Conservation (phyloP, 1,140 invertebrate genomes). For the Penaeus chinensis region DNA sequence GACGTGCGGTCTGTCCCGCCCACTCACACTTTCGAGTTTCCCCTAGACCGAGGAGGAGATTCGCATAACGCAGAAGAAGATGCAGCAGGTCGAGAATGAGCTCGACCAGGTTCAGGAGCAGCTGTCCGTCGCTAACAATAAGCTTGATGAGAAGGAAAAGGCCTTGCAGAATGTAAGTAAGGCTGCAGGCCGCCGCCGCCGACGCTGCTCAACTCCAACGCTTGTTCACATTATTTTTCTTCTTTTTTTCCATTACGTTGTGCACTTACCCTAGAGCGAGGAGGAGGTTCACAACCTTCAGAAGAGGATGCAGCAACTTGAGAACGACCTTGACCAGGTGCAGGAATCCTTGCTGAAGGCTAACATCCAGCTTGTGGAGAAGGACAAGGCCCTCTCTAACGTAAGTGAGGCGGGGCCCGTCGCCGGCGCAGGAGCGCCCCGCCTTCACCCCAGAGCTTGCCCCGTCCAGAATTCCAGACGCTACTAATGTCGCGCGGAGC, state of each 20-base stretch:
- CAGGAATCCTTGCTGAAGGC: constrained; percentile 95
- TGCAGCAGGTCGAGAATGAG: constrained; percentile 98
- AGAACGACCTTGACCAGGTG: constrained; percentile 97
- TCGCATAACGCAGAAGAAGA: constrained; percentile 94
- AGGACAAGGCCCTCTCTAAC: constrained; percentile 96
- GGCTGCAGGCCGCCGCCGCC: constrained; percentile 22
- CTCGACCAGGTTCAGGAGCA: constrained; percentile 97
- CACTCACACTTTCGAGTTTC: constrained; percentile 24
- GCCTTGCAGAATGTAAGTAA: constrained; percentile 93
- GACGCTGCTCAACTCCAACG: constrained; percentile 37
- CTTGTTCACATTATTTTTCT: constrained; percentile 57
- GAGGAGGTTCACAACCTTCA: constrained; percentile 78
- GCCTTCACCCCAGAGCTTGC: constrained; percentile 33
- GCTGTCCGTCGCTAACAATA: constrained; percentile 91
- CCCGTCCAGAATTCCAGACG: constrained; percentile 1
- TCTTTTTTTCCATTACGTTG: constrained; percentile 45
- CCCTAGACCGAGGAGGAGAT: constrained; percentile 64
- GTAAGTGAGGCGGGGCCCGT: constrained; percentile 67
- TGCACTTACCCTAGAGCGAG: constrained; percentile 59
- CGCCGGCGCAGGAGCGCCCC: not conserved
- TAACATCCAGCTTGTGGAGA: constrained; percentile 95
- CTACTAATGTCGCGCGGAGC: constrained; percentile 31
- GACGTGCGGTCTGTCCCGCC: not conserved
- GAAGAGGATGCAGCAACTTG: constrained; percentile 99
- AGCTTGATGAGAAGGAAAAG: constrained; percentile 98